phyloP scores from a whole-genome alignment of 35 echinoderm and acorn worm genomes.

The Antedon bifida region DNA sequence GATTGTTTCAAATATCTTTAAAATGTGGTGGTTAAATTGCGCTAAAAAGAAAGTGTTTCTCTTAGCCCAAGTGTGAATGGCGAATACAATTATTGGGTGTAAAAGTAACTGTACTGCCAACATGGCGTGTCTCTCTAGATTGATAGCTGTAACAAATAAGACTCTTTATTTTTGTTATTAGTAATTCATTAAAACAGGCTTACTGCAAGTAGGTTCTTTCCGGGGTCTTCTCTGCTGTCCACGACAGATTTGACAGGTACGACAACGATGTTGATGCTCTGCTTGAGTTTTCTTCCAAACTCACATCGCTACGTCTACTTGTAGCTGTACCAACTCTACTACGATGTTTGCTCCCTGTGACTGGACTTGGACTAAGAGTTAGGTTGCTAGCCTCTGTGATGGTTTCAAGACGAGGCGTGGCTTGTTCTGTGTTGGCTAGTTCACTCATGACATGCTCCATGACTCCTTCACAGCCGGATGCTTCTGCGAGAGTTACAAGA shows the following conservation, averaged over 20 bases:
- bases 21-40: too few relatives aligned
- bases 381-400: background rate
- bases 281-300: background rate
- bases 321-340: constrained; percentile 12
- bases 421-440: constrained; percentile 20
- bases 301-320: constrained; percentile 10
- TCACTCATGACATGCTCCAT: constrained; percentile 49
- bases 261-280: constrained; percentile 57
- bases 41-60: too few relatives aligned
- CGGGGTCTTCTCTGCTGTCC: constrained; percentile 54
- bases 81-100: too few relatives aligned
- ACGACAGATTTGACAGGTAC: constrained; percentile 69
- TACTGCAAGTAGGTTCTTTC: constrained; percentile 79
- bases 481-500: constrained; percentile 77
- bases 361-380: background rate
- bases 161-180: too few relatives aligned
- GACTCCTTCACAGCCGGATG: constrained; percentile 69
- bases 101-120: too few relatives aligned
- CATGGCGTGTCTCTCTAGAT: too few relatives aligned
- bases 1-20: too few relatives aligned
- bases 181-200: background rate
- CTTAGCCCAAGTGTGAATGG: too few relatives aligned
- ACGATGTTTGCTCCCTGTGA: background rate
- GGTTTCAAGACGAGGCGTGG: background rate
- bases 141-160: too few relatives aligned